Evolutionary conservation across 2,888 invertebrate genomes (phyloP).

Genomic region (Spodoptera picta): DNA sequence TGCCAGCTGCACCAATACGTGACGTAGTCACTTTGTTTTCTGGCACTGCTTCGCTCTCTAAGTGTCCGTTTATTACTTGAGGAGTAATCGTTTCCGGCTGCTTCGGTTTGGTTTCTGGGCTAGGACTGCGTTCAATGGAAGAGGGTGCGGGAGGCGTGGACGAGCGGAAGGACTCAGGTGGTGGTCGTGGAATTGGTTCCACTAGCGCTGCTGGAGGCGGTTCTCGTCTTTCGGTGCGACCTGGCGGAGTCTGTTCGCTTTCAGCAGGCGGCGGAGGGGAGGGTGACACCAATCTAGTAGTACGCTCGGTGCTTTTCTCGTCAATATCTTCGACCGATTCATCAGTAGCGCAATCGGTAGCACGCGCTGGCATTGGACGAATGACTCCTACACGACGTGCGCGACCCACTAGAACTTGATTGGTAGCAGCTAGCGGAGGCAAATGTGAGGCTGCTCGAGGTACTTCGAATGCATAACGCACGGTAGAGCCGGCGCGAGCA

Average conservation of each 20-base stretch:
- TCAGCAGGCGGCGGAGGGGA: constrained; percentile 69
- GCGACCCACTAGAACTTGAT: constrained; percentile 76
- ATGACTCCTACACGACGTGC: constrained; percentile 88
- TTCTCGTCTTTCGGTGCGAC: constrained; percentile 81
- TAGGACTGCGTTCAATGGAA: constrained; percentile 38
- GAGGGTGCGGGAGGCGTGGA: constrained; percentile 55
- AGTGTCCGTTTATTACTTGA: constrained; percentile 67
- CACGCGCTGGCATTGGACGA: constrained; percentile 83
- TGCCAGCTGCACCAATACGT: constrained; percentile 72
- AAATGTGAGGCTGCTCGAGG: constrained; percentile 73
- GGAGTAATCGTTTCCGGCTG: constrained; percentile 18
- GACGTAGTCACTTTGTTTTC: constrained; percentile 57
- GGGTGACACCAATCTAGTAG: constrained; percentile 58
- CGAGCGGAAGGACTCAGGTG: constrained; percentile 66
- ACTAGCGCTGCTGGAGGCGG: constrained; percentile 79
- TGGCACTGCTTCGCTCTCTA: constrained; percentile 38
- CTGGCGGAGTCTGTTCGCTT: constrained; percentile 74
- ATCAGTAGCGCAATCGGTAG: constrained; percentile 47
- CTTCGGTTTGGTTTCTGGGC: constrained; percentile 44
- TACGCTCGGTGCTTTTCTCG: constrained; percentile 56
- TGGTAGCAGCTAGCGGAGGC: constrained; percentile 79
- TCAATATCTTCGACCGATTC: constrained; percentile 57
- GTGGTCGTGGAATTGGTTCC: constrained; percentile 75
- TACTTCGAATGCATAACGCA: constrained; percentile 89
- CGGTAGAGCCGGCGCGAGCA: constrained; percentile 90